These are phyloP conservation scores for Chrysaora quinquecirrha DNA, from an alignment of 30 jellyfish, hydroid and myxozoan species.

Conservation along the genomic window DNA sequence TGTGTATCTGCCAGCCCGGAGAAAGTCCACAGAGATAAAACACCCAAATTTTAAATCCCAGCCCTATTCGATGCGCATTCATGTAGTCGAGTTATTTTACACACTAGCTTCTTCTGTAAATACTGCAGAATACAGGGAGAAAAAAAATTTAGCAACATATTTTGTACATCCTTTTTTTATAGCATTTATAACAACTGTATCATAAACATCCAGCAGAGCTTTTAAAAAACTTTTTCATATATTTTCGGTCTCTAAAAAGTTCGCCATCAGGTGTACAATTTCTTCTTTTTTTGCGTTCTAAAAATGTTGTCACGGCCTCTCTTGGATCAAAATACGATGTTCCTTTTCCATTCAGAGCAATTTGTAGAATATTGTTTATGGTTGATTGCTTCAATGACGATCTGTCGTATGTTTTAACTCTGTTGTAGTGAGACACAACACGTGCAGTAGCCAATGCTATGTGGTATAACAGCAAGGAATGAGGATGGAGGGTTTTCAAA, in stretches of 20 bases:
- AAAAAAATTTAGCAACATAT: no score
- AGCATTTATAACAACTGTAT: no score
- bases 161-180: no score
- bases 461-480: conserved; percentile 10
- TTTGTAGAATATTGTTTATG: conserved; percentile 12
- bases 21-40: no score
- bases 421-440: conserved; percentile 27
- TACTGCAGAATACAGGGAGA: no score
- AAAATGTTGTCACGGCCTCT: conserved; percentile 15
- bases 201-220: conserved; percentile 24
- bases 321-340: conserved; percentile 13
- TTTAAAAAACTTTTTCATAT: conserved; percentile 13
- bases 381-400: conserved; percentile 14
- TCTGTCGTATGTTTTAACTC: conserved; percentile 24
- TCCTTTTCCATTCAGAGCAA: conserved; percentile 2
- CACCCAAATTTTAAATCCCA: no score
- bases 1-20: no score
- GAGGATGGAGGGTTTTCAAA: conserved; percentile 14
- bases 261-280: conserved; percentile 20
- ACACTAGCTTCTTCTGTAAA: no score
- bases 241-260: conserved; percentile 12
- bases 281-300: not conserved
- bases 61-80: no score
- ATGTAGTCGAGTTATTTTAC: no score
- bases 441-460: conserved; percentile 27